Base-by-base conservation (phyloP, 2,888 invertebrate species). In the Xestobium rufovillosum region DNA sequence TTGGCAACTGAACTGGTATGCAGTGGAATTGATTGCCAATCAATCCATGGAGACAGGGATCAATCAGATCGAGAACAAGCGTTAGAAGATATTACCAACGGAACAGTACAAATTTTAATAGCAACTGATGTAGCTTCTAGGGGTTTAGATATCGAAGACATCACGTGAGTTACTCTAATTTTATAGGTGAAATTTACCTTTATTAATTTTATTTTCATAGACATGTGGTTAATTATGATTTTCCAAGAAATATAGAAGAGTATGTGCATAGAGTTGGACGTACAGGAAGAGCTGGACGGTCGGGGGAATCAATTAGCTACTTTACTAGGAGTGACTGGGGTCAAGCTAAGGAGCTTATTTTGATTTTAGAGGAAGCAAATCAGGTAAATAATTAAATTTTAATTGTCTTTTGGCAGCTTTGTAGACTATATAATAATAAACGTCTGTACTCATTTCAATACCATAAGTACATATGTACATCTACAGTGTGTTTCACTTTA, bases 221-320 rank as follows among this genome's bases (percentile, higher is more conserved):
- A 6, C 75, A 91, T 63, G 91, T 96, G 1, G 68, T 94, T 14
- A 96, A 96, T 63, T 87, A 80, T 52, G 95, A 96, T 64, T 94
- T 95, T 56, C 95, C 95, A 0, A 74, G 83, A 10, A 89, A 92
- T 53, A 89, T 95, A 52, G 95, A 95, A 61, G 95, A 96, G 56
- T 96, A 95, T 66, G 91, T 91, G 1, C 95, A 96, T 60, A 75
- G 95, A 42, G 89, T 96, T n/a, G 95, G 95, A 0, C 75, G 96
- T 41, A 96, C 95, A 0, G 96, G 95, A 0, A 74, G 95, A 39
- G 95, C 96, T 10, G 95, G 95, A 10, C 76, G 77, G 41, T 77
- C 75, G 0, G 95, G 96, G 0, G 78, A 78, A 34, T 81, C 92
- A 0, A 75, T 94, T 19, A 86, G 89, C 36, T 80, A 86, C 51